phyloP scores from a whole-genome alignment of 2,113 vertebrate species.

The Pitta sordida region DNA sequence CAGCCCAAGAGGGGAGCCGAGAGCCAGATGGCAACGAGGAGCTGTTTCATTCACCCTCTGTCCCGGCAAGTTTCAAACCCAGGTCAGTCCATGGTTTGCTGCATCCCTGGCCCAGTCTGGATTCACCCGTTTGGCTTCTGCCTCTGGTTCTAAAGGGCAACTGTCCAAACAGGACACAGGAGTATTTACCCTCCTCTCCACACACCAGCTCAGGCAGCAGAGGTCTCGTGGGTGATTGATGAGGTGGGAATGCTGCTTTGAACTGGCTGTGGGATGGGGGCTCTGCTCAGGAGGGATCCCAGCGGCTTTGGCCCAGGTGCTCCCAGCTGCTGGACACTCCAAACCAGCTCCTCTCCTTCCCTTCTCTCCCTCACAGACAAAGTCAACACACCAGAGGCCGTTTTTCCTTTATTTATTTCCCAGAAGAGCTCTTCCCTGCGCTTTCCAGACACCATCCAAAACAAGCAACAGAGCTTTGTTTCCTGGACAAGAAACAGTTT shows the following conservation, averaged over 20 bases:
- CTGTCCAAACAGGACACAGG: neutral
- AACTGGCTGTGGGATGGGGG: neutral
- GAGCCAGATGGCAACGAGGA: neutral
- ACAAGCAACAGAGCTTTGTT: constrained; percentile 69
- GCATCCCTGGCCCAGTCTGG: neutral
- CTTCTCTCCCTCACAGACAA: constrained; percentile 1
- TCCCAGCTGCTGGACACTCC: constrained; percentile 32
- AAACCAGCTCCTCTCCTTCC: neutral
- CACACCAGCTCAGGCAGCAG: constrained; percentile 1
- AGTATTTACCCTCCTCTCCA: constrained; percentile 50
- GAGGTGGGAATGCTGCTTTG: constrained; percentile 20
- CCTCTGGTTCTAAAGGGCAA: neutral
- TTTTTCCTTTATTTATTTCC: constrained; percentile 73
- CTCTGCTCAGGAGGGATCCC: neutral
- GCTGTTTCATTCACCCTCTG: neutral
- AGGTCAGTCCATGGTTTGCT: neutral
- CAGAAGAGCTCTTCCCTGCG: constrained; percentile 68
- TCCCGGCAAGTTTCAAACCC: neutral
- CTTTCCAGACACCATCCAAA: constrained; percentile 75
- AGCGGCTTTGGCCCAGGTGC: constrained; percentile 14
- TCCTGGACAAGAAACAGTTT: constrained; percentile 63
- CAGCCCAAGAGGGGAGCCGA: neutral
- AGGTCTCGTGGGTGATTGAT: neutral
- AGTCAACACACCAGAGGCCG: constrained; percentile 26
- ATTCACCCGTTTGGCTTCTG: neutral